A percentile compares a stretch with the other conserved stretches of the same genome.
phyloP scores from a whole-genome alignment of 2,797 vertebrate species.

The Schizothorax lantsangensis region DNA sequence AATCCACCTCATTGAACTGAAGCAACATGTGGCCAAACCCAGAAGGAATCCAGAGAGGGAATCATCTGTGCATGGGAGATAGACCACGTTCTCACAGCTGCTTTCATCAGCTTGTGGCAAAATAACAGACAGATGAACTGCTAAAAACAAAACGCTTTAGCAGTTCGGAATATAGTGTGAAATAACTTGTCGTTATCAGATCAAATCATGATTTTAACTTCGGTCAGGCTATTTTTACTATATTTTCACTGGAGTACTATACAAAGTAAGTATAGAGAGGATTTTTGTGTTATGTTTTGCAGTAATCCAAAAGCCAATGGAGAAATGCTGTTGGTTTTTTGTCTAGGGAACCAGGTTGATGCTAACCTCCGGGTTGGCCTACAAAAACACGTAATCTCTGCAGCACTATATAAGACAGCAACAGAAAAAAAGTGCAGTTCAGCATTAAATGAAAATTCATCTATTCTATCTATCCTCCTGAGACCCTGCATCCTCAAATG shows the following conservation, averaged over 20 bases:
- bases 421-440: background rate
- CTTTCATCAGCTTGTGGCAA: conserved; percentile 29
- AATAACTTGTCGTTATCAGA: background rate
- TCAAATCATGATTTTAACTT: background rate
- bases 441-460: background rate
- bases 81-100: background rate
- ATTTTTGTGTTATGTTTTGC: background rate
- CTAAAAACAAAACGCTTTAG: conserved; percentile 9
- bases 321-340: background rate
- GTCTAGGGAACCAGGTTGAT: too few species aligned
- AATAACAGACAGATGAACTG: conserved; percentile 18
- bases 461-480: too few species aligned
- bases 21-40: conserved; percentile 18
- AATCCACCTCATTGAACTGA: conserved; percentile 3
- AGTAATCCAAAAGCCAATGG: background rate
- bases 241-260: background rate
- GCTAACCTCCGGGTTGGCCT: too few species aligned
- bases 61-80: conserved; percentile 1
- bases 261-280: background rate
- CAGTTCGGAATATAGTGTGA: background rate
- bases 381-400: too few species aligned
- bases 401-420: background rate
- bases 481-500: too few species aligned
- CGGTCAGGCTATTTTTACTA: background rate
- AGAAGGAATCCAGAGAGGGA: conserved; percentile 19